Evolutionary conservation across 2,888 invertebrate genomes (phyloP), one percentile per base, ranked within the genome.

Genomic region (Ectropis crepuscularia): DNA sequence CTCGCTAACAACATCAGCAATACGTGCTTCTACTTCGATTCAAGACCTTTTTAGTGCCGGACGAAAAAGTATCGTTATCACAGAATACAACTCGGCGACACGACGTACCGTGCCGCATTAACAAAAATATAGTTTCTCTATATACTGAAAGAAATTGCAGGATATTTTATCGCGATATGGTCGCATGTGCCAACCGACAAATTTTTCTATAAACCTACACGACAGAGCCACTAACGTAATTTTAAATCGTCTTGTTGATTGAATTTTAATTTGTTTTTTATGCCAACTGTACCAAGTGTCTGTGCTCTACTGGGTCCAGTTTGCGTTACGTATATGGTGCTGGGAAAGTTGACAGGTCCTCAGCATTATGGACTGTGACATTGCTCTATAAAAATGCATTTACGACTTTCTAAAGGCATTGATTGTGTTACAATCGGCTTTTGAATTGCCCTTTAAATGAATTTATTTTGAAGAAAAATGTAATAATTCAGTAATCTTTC

Each of bases 341-440:
- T 61, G 69, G 66, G 72, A 72, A 71, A 72, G 72, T 59, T 60
- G 64, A 68, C 59, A 61, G 38, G 53, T 63, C 67, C 63, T 68
- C 65, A 63, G 57, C 72, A 71, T 70, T 79, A 75, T 74, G 66
- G 68, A 70, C 69, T 65, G 69, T 70, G 57, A 70, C 62, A 67
- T 59, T 73, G 74, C 76, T 75, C 74, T 69, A 63, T 59, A 63
- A 68, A 74, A 74, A 77, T 69, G 68, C 71, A 55, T 65, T 60
- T 57, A 41, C 45, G 46, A 72, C 80, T 81, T 81, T 80, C 80
- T 74, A 75, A 70, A 76, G 70, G 69, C 65, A 69, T 68, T 70
- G 63, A 73, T 68, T 66, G 65, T 69, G 57, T 63, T 67, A 62
- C 59, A 38, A 57, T 39, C n/a, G 28, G 10, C 5, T 43, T 28